phyloP scores from a whole-genome alignment of 2,888 invertebrate species.

The Eupsilia transversa region DNA sequence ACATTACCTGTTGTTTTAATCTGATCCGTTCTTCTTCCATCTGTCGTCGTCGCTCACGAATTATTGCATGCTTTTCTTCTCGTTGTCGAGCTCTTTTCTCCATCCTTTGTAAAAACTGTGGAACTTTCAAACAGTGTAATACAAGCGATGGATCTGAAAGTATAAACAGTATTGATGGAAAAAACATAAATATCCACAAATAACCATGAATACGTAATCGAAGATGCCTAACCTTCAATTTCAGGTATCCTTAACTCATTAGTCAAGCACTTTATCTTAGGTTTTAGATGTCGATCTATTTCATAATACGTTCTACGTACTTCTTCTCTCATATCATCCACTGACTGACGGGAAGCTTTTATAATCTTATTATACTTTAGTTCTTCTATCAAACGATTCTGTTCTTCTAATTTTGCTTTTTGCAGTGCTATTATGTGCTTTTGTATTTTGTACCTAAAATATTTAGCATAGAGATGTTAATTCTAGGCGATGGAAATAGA shows the following conservation, averaged over 20 bases:
- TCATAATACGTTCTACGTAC: slow-evolving; percentile 90
- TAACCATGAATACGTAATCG: slow-evolving; percentile 1
- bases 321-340: slow-evolving; percentile 90
- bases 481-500: background rate
- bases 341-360: slow-evolving; percentile 91
- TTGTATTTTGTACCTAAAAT: slow-evolving; percentile 92
- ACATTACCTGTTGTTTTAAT: slow-evolving; percentile 87
- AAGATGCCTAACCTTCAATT: slow-evolving; percentile 79
- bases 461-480: slow-evolving; percentile 21
- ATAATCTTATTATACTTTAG: slow-evolving; percentile 93
- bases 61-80: slow-evolving; percentile 89
- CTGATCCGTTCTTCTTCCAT: slow-evolving; percentile 87
- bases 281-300: slow-evolving; percentile 90
- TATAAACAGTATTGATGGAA: slow-evolving; percentile 3
- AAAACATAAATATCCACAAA: background rate
- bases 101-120: slow-evolving; percentile 93
- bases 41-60: slow-evolving; percentile 86
- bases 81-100: slow-evolving; percentile 93
- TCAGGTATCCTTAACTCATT: slow-evolving; percentile 86
- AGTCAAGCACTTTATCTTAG: slow-evolving; percentile 89
- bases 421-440: slow-evolving; percentile 94
- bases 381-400: slow-evolving; percentile 93
- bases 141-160: slow-evolving; percentile 83
- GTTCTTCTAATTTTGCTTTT: slow-evolving; percentile 93
- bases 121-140: slow-evolving; percentile 90